Base-by-base conservation (phyloP, 1,140 invertebrate genomes). In the Delia radicum region DNA sequence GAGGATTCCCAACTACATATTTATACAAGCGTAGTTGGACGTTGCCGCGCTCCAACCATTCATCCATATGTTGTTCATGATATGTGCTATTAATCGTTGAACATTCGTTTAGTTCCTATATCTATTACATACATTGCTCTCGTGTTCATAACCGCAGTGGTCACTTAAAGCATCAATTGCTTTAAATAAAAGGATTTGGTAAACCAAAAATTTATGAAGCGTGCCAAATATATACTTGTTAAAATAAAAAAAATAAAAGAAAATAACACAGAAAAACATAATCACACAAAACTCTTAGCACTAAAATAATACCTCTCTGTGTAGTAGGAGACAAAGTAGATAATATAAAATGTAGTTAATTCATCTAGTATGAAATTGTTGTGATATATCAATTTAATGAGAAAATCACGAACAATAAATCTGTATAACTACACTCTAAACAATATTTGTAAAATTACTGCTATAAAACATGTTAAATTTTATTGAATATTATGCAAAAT, bases 131-230 rank as follows among this genome's bases (percentile, higher is more conserved):
- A 15, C 12, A 15, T 42, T 42, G 12, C 37, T 15, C 12, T 42
- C n/a, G 12, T 42, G 37, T 15, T 42, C 10, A 13, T 13, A 65
- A 65, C 62, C 62, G 27, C 62, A 65, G 29, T 65, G 62, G 62
- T 29, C 27, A 65, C 62, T 65, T 27, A 27, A 65, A 65, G 27
- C 62, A 65, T 29, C 62, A 15, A 65, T 55, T n/a, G n/a, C n/a
- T n/a, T n/a, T 21, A 55, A 21, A n/a, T 21, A 65, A 65, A 65
- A 65, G 62, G 62, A 65, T 65, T 65, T 65, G 62, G 62, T 65
- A 65, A 65, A 65, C 62, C 62, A 29, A 29, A 65, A 29, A 29
- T 65, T 65, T 27, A 65, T 65, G 62, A 28, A 65, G 62, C 62
- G 62, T 65, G 28, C 1, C 27, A 15, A 65, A 26, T 27, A n/a